phyloP scores from a whole-genome alignment of 2,888 invertebrate species.

The Stenchaetothrips biformis region DNA sequence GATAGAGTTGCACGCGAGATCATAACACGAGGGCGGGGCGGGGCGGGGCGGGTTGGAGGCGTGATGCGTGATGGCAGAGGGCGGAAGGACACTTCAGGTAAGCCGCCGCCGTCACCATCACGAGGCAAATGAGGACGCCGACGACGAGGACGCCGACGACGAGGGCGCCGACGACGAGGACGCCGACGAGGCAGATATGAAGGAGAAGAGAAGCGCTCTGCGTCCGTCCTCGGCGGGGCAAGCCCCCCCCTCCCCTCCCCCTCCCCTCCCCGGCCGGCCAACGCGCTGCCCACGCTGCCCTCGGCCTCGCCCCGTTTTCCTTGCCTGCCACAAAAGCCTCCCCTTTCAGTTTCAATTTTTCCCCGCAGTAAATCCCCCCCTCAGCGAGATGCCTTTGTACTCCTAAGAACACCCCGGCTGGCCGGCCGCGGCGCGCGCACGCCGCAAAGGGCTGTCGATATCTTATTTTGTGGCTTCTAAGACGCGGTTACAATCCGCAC shows the following conservation, averaged over 20 bases:
- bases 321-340: not conserved
- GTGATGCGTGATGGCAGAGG: not conserved
- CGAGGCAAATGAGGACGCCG: too few relatives aligned
- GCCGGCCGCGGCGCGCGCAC: not conserved
- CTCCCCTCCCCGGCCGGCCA: not conserved
- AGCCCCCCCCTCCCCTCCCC: not conserved
- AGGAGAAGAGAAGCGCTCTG: too few relatives aligned
- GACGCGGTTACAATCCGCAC: not conserved
- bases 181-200: too few relatives aligned
- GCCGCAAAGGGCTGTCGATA: not conserved
- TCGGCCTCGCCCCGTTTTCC: not conserved
- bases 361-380: not conserved
- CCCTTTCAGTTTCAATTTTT: conserved; percentile 9
- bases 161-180: too few relatives aligned
- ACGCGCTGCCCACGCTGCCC: not conserved
- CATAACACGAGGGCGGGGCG: not conserved
- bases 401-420: not conserved
- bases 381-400: not conserved
- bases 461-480: conserved; percentile 9
- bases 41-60: not conserved
- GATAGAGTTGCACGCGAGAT: conserved; percentile 10
- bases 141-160: too few relatives aligned
- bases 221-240: too few relatives aligned
- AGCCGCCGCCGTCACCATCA: not conserved
- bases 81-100: not conserved